Evolutionary conservation across 2,113 vertebrate genomes (phyloP), one percentile per base, ranked within the genome.

Genomic region (Petroica traversi): DNA sequence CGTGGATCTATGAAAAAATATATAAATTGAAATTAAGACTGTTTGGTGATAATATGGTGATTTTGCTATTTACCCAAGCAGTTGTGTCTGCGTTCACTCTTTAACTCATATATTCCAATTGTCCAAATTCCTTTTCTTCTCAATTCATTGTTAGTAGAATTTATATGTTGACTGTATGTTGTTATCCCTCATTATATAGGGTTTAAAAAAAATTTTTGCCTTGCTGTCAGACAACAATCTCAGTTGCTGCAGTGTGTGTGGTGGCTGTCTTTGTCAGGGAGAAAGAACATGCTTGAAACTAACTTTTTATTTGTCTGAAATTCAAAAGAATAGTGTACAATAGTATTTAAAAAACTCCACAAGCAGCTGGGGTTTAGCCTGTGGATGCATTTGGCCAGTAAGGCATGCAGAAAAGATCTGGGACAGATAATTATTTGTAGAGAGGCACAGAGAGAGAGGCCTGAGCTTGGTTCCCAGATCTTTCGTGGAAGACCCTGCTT

Each of bases 241-340:
- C 57, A 18, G 38, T 63, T 88, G 55, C 83, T 88, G 68, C 46
- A 80, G 46, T 20, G 28, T 85, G 48, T 75, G 62, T 41, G 61
- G 75, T 77, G 75, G 11, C 31, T 86, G 43, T 46, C 57, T 84
- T 43, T 5, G 34, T 59, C 77, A 75, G 58, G n/a, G 45, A 25
- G 72, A 33, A 67, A 64, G 18, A 84, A 33, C 36, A 13, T 48
- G 46, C 49, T 83, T 51, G 43, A 75, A 89, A 93, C 31, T 3
- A 74, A 78, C n/a, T n/a, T 77, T 76, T 92, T 88, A 49, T 93
- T 92, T 59, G 55, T 63, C 38, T 85, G 68, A 88, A 92, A 84
- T 91, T 77, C 75, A 81, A 77, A 90, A 85, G 48, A 93, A 58
- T 46, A 26, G 11, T 58, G 34, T 76, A 67, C 71, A 85, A 61